Base-by-base conservation (phyloP, 2,888 invertebrate species). In the Coelopa pilipes region DNA sequence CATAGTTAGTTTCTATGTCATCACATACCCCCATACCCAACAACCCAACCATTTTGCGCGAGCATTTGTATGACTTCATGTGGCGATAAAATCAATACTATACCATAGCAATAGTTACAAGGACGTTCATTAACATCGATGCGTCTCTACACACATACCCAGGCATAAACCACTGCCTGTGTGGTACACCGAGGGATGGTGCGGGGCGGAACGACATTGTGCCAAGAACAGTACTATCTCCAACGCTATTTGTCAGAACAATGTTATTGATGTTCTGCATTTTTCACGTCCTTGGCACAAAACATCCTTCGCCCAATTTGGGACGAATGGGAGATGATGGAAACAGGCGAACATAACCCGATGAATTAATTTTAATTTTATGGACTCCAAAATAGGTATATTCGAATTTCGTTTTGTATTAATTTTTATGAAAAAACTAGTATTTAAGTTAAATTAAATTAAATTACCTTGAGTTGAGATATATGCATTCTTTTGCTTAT, bases 401-500 rank as follows among this genome's bases (percentile, higher is more conserved):
- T 7, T 34, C 34, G 4, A 34, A 2, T 4, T 34, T 34, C 34
- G 34, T 34, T 34, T n/a, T n/a, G n/a, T n/a, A n/a, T n/a, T 34
- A 34, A 34, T 34, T 34, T 34, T 4, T 34, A 34, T n/a, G n/a
- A n/a, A n/a, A n/a, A n/a, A n/a, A n/a, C n/a, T n/a, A n/a, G n/a
- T n/a, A n/a, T n/a, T n/a, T 53, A 53, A 53, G 13, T 34, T 13
- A 19, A 67, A 24, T 57, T 15, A 3, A 70, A 80, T 81, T 59
- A 95, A 72, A 79, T 81, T 65, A 95, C 95, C 98, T 91, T 99
- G 98, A 81, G 98, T 98, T 84, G 96, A 97, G 85, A 99, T 98
- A 89, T 97, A 99, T 72, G 98, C 98, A 89, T 96, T 96, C 87
- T 96, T 96, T 89, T 98, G 98, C 87, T 96, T 96, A 89, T 98